Conservation (phyloP, 1,140 invertebrate genomes). For the Sitophilus oryzae region DNA sequence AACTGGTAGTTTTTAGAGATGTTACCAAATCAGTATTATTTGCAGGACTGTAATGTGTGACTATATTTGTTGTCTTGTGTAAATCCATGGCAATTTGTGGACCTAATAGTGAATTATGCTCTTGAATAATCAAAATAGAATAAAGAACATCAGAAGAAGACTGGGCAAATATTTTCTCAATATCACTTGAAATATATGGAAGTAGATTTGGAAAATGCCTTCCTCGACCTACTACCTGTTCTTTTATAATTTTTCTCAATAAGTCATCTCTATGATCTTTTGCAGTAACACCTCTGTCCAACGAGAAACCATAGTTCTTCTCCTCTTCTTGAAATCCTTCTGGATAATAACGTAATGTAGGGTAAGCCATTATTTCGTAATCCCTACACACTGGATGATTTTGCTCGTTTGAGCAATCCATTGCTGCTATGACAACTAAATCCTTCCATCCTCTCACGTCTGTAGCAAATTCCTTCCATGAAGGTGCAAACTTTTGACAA, state of each 20-base stretch:
- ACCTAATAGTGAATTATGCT: constrained; percentile 51
- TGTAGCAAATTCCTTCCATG: constrained; percentile 66
- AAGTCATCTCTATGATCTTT: constrained; percentile 52
- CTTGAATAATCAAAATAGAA: constrained; percentile 58
- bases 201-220: constrained; percentile 54
- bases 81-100: constrained; percentile 59
- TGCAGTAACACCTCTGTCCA: constrained; percentile 42
- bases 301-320: constrained; percentile 52
- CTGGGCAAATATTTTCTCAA: constrained; percentile 43
- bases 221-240: constrained; percentile 54
- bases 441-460: constrained; percentile 54
- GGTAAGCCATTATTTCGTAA: constrained; percentile 82
- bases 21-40: constrained; percentile 16
- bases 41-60: constrained; percentile 15
- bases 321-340: constrained; percentile 53
- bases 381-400: constrained; percentile 75
- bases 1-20: neutral
- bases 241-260: constrained; percentile 54
- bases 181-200: constrained; percentile 49
- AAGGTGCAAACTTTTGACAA: constrained; percentile 74
- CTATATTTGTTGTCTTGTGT: constrained; percentile 17
- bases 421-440: constrained; percentile 48
- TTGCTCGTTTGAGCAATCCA: constrained; percentile 70
- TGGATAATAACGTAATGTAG: constrained; percentile 71
- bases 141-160: constrained; percentile 41